Base-by-base conservation (phyloP, 2,888 invertebrate species). In the Parochlus steinenii region DNA sequence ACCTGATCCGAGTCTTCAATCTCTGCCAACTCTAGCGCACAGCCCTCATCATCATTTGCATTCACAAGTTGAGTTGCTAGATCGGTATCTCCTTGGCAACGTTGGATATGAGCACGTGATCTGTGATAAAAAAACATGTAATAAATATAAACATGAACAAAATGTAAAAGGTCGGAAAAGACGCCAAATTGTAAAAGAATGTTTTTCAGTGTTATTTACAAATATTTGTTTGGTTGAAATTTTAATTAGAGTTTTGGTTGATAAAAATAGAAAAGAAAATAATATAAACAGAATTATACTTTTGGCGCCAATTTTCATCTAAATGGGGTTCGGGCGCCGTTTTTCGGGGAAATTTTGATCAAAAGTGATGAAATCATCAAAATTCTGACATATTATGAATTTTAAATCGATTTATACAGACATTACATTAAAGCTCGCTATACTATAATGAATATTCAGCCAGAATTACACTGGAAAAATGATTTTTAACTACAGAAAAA, bases 21-120 rank as follows among this genome's bases (percentile, higher is more conserved):
- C 20, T 34, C 34, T 28, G 22, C 28, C 6, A 28, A 34, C 24
- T 34, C 34, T 22, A 34, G 28, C 11, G 34, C 27, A 34, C 34
- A 34, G 4, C 34, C 34, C 28, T 34, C 34, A 28, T 34, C 34
- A 14, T 34, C 34, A 23, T 28, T 34, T 28, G 20, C 22, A 10
- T 27, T 18, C 6, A n/a, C 24, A 20, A 34, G 15, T 15, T 6
- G 18, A 27, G 12, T 28, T 20, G 31, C 23, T 14, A 22, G 22
- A 16, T 34, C 34, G 4, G 27, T 28, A 22, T 33, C 33, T 16
- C 33, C 33, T 25, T 33, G 25, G 16, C 33, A 33, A 7, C 34
- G 26, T 20, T 34, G 34, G 28, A 34, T 34, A 15, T 34, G 34
- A 17, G 34, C 34, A 19, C 34, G 34, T 16, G 28, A 28, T 28